phyloP scores from a whole-genome alignment of 2,888 invertebrate genomes.

The Euplexia lucipara region DNA sequence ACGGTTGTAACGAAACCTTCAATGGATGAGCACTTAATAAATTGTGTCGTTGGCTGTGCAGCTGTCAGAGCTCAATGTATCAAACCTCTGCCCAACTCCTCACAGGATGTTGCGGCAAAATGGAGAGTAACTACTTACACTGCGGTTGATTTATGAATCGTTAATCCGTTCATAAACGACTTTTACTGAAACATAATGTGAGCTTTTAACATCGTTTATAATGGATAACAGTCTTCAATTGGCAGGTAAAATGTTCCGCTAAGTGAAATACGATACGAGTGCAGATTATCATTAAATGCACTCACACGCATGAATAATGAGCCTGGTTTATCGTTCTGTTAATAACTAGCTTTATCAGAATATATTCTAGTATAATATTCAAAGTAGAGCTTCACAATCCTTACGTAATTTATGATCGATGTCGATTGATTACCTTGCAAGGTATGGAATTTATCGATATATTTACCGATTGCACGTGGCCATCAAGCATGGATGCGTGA shows the following conservation, averaged over 20 bases:
- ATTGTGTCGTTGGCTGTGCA: constrained; percentile 32
- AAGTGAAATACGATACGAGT: constrained; percentile 62
- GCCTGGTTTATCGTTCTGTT: constrained; percentile 25
- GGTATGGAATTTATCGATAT: constrained; percentile 43
- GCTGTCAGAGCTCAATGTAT: constrained; percentile 35
- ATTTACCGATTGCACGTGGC: constrained; percentile 35
- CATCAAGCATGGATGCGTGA: constrained; percentile 45
- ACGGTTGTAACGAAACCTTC: constrained; percentile 34
- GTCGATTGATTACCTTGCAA: constrained; percentile 25
- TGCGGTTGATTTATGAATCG: constrained; percentile 78
- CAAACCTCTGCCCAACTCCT: constrained; percentile 58
- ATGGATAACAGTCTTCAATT: constrained; percentile 76
- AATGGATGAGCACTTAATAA: constrained; percentile 38
- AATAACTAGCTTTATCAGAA: constrained; percentile 18
- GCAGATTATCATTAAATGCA: constrained; percentile 55
- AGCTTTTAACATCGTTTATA: constrained; percentile 77
- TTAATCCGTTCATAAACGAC: constrained; percentile 77
- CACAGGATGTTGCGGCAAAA: constrained; percentile 68
- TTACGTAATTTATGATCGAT: constrained; percentile 34
- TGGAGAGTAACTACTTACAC: constrained; percentile 64
- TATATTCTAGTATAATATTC: constrained; percentile 26
- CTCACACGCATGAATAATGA: constrained; percentile 39
- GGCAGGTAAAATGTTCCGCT: constrained; percentile 71
- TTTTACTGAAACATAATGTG: constrained; percentile 74
- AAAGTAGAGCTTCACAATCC: constrained; percentile 9